Percentiles rank a stretch among this genome's conserved stretches.
Conservation (phyloP, 2,113 vertebrate genomes). For the Tamias sibiricus region DNA sequence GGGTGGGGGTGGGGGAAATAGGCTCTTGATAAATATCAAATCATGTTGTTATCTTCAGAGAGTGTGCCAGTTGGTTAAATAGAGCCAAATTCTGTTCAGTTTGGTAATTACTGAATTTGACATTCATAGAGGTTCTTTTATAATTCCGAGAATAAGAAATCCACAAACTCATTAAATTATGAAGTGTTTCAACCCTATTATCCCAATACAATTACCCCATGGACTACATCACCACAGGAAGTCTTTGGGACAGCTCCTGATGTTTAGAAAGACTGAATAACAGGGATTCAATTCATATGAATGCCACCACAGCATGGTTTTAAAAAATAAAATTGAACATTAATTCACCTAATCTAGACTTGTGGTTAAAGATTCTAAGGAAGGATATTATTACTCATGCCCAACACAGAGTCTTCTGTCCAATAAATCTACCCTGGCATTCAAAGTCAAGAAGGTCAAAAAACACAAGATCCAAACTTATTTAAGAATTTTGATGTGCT, state of each 20-base stretch:
- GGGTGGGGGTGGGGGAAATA: not conserved
- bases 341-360: slow-evolving; percentile 41
- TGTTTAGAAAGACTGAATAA: slow-evolving; percentile 50
- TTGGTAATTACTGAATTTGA: slow-evolving; percentile 76
- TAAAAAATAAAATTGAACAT: slow-evolving; percentile 34
- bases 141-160: slow-evolving; percentile 73
- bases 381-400: slow-evolving; percentile 29
- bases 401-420: not conserved
- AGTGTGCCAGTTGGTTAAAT: slow-evolving; percentile 69
- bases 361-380: slow-evolving; percentile 8
- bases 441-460: slow-evolving; percentile 44
- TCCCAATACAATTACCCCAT: slow-evolving; percentile 49
- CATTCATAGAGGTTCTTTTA: slow-evolving; percentile 71
- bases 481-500: not conserved
- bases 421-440: not conserved
- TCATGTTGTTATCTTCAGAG: slow-evolving; percentile 60
- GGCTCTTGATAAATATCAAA: slow-evolving; percentile 71
- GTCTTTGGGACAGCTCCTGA: slow-evolving; percentile 46
- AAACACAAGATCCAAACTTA: not conserved
- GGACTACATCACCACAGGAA: slow-evolving; percentile 23
- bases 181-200: slow-evolving; percentile 62
- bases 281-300: slow-evolving; percentile 48
- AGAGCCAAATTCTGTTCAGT: slow-evolving; percentile 77
- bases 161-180: slow-evolving; percentile 71
- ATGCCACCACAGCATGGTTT: not conserved